Conservation (phyloP, 1,140 invertebrate genomes). For the Microplitis mediator region DNA sequence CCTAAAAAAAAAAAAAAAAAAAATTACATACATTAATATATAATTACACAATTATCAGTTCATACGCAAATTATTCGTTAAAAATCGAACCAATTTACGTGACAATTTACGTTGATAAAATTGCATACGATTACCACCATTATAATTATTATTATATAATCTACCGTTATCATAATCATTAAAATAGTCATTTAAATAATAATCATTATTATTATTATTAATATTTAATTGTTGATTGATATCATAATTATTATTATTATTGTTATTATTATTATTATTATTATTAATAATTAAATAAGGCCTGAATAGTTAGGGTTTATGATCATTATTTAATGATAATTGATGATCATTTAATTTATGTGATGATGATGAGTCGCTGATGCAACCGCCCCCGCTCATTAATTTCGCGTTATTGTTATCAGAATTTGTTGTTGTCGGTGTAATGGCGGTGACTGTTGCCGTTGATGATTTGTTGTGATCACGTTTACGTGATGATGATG, state of each 20-base stretch:
- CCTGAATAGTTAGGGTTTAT: slow-evolving; percentile 63
- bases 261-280: neutral
- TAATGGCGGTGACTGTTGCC: too few relatives aligned
- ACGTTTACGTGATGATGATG: slow-evolving; percentile 42
- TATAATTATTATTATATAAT: neutral
- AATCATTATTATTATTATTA: neutral
- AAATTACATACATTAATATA: neutral
- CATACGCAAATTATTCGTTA: neutral
- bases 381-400: slow-evolving; percentile 54
- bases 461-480: slow-evolving; percentile 54
- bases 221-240: neutral
- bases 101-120: too few relatives aligned
- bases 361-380: slow-evolving; percentile 43
- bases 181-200: neutral
- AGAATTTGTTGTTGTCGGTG: slow-evolving; percentile 41
- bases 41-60: neutral
- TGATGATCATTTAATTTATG: slow-evolving; percentile 46
- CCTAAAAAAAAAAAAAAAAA: neutral
- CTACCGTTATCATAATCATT: neutral
- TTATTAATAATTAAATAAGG: slow-evolving; percentile 49
- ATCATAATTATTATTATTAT: neutral
- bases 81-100: too few relatives aligned
- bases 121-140: too few relatives aligned
- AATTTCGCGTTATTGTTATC: slow-evolving; percentile 60
- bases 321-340: slow-evolving; percentile 50